These are phyloP conservation scores for Hozukius guyotensis DNA, from an alignment of 2,797 vertebrate species.

Conservation along the genomic window DNA sequence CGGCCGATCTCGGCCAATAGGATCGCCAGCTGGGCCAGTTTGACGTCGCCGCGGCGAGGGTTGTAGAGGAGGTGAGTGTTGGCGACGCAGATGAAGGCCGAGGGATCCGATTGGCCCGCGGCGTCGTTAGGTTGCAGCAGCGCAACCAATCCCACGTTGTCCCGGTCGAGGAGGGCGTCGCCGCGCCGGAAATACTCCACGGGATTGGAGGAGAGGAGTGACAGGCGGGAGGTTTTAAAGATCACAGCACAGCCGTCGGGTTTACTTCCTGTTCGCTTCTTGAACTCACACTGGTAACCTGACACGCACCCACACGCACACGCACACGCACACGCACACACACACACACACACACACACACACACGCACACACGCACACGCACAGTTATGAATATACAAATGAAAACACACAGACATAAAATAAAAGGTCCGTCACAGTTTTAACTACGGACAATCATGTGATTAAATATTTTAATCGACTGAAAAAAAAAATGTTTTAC, in stretches of 20 bases:
- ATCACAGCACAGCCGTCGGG: conserved; percentile 93
- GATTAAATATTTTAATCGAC: too few relatives aligned
- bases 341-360: conserved; percentile 8
- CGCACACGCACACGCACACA: background rate
- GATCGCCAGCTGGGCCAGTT: conserved; percentile 93
- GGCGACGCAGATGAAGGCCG: conserved; percentile 86
- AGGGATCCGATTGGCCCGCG: conserved; percentile 28
- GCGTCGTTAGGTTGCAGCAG: conserved; percentile 82
- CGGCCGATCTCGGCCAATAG: conserved; percentile 91
- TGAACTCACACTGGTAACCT: conserved; percentile 97
- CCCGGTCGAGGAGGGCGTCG: conserved; percentile 91
- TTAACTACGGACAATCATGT: too few relatives aligned
- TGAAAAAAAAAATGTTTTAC: too few relatives aligned
- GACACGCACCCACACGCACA: conserved; percentile 1
- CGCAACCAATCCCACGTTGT: conserved; percentile 94
- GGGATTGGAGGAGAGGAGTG: conserved; percentile 87
- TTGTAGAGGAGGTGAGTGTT: conserved; percentile 97
- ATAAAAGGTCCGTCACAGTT: too few relatives aligned
- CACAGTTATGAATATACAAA: background rate
- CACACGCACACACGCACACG: background rate
- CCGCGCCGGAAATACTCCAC: conserved; percentile 90
- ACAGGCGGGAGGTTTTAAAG: conserved; percentile 91
- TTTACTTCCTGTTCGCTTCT: conserved; percentile 94
- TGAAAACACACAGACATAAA: too few relatives aligned
- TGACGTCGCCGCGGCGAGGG: conserved; percentile 94